Base-by-base conservation (phyloP, 2,113 vertebrate genomes). In the Jacana jacana region DNA sequence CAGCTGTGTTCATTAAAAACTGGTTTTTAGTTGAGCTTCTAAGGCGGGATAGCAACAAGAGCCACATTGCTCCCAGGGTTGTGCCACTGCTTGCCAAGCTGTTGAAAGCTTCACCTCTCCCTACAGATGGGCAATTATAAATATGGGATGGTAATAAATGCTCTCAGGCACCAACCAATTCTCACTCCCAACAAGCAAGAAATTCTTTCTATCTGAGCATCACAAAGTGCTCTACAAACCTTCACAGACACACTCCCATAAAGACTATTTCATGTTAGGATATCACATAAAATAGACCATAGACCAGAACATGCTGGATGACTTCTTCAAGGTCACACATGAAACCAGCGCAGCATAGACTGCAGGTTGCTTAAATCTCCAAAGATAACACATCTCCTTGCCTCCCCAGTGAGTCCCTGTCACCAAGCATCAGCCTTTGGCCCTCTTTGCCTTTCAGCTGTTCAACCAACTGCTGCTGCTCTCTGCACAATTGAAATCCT, bases 401-500 rank as follows among this genome's bases (percentile, higher is more conserved):
- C 70, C 58, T 89, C 86, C 80, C 55, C 70, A 39, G 81, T 2
- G 39, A 83, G 75, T 10, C 30, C 71, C 76, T 90, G 91, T 75
- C 91, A 71, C 69, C 17, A 57, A 81, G 44, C 64, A 83, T 86
- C 79, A 83, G 68, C 6, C 87, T 79, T 57, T 77, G 71, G 54
- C 66, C 82, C 55, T 48, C 60, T 73, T 86, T 88, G 79, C 51
- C 79, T 93, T 90, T 95, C 88, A 91, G 89, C n/a, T 91, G 28
- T 80, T 88, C 54, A 18, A 3, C 5, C 2, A 17, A 37, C 84
- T 85, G 81, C 70, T 80, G 75, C 40, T 76, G 66, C 81, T 80
- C 46, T 72, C 63, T 60, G 37, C 46, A 61, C 0, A 0, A 48
- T 31, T 9, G 1, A 93, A 91, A 91, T 90, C 89, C 68, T 77